phyloP scores from a whole-genome alignment of 2,888 invertebrate genomes.

The Seira sanloemensis region DNA sequence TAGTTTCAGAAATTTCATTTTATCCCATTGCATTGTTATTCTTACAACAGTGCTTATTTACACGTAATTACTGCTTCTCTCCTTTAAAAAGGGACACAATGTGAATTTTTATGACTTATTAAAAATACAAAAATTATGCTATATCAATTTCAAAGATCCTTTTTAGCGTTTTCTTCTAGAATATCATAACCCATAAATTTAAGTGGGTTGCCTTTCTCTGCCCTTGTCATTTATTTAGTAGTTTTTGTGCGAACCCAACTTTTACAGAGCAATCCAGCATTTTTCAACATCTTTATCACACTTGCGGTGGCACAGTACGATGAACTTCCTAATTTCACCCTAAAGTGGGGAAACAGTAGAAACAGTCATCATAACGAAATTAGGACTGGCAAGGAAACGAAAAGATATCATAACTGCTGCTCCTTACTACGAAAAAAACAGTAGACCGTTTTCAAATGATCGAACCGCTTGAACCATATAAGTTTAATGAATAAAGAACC shows the following conservation, averaged over 20 bases:
- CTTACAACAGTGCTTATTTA: too few species aligned
- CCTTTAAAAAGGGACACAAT: too few species aligned
- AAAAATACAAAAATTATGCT: too few species aligned
- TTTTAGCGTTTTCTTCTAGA: neutral
- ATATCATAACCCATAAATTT: slow-evolving; percentile 15
- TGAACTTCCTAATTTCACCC: slow-evolving; percentile 23
- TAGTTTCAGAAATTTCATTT: too few species aligned
- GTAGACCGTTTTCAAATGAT: neutral
- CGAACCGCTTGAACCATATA: too few species aligned
- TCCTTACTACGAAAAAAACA: neutral
- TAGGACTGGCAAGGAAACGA: neutral
- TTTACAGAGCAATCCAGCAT: neutral
- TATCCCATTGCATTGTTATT: too few species aligned
- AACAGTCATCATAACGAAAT: neutral
- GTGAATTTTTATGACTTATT: neutral
- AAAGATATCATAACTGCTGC: neutral
- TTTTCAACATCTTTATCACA: slow-evolving; percentile 33
- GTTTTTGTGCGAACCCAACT: neutral
- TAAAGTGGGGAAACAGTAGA: neutral
- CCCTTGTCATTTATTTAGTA: neutral
- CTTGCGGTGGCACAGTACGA: too few species aligned
- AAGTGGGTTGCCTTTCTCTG: too few species aligned
- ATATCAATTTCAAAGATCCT: neutral
- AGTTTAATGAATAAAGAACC: too few species aligned
- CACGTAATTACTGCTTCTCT: too few species aligned